Conservation (phyloP, 1,140 invertebrate species). For the Heliconius himera region DNA sequence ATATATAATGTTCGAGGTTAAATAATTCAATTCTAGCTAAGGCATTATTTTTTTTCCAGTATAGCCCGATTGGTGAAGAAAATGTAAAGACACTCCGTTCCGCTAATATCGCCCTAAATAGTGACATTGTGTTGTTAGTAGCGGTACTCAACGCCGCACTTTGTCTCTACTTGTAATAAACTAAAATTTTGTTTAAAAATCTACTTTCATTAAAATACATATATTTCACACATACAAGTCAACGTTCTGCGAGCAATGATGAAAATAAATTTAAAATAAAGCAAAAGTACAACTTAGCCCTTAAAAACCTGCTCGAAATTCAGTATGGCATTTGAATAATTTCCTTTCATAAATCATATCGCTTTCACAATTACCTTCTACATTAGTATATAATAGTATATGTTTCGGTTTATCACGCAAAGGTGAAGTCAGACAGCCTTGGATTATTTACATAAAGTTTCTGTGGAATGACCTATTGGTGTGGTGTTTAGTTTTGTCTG, state of each 20-base stretch:
- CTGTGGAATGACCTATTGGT: background rate
- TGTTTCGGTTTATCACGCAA: slow-evolving; percentile 13
- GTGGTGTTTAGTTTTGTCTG: background rate
- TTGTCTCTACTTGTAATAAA: no score
- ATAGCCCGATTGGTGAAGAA: no score
- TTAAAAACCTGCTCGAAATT: background rate
- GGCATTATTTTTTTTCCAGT: background rate
- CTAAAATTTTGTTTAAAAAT: no score
- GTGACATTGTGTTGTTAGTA: no score
- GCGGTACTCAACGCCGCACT: no score
- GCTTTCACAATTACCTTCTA: background rate
- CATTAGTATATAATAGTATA: background rate
- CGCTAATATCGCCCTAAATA: no score
- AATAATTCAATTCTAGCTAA: background rate
- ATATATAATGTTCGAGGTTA: no score
- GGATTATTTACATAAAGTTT: slow-evolving; percentile 25
- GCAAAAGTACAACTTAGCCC: background rate
- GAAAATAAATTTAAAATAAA: background rate
- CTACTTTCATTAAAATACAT: no score
- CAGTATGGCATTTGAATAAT: background rate
- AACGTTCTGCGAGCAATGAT: no score
- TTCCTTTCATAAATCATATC: background rate
- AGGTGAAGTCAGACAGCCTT: slow-evolving; percentile 11
- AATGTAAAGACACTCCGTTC: no score
- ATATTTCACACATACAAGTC: no score